These are phyloP conservation scores for Danionella cerebrum DNA, from an alignment of 2,113 vertebrate genomes.

Conservation along the genomic window DNA sequence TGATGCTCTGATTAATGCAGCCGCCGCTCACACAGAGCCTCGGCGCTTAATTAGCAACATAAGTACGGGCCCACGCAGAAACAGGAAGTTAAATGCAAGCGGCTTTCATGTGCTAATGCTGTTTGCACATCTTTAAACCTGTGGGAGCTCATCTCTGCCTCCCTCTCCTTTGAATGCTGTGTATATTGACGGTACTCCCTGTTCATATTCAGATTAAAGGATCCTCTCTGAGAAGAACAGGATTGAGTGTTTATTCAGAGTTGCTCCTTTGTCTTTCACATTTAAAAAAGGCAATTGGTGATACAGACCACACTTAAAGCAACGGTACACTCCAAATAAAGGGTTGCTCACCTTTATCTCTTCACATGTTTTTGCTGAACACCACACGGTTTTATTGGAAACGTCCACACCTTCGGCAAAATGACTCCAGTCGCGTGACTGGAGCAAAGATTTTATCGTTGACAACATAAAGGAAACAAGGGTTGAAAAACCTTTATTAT, in stretches of 20 bases:
- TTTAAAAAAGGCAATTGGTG: not conserved
- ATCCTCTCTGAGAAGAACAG: not conserved
- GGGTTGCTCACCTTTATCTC: too few relatives aligned
- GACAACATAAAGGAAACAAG: too few relatives aligned
- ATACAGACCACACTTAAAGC: too few relatives aligned
- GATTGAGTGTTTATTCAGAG: not conserved
- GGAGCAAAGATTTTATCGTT: too few relatives aligned
- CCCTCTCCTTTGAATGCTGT: not conserved
- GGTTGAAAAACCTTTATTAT: too few relatives aligned
- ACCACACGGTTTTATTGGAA: too few relatives aligned
- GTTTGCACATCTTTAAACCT: not conserved
- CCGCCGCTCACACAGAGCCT: not conserved
- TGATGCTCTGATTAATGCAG: constrained; percentile 6
- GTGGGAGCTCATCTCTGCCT: not conserved
- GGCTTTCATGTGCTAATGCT: constrained; percentile 28
- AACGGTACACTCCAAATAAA: too few relatives aligned
- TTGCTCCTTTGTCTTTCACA: not conserved
- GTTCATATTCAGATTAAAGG: not conserved
- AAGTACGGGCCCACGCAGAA: constrained; percentile 16
- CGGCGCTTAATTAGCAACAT: constrained; percentile 26
- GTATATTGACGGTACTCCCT: not conserved
- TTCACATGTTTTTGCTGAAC: too few relatives aligned
- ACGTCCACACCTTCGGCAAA: too few relatives aligned
- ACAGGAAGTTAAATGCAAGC: constrained; percentile 14
- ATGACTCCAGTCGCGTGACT: too few relatives aligned